Evolutionary conservation across 2,113 vertebrate species (phyloP).

Genomic region (Sturnus vulgaris): DNA sequence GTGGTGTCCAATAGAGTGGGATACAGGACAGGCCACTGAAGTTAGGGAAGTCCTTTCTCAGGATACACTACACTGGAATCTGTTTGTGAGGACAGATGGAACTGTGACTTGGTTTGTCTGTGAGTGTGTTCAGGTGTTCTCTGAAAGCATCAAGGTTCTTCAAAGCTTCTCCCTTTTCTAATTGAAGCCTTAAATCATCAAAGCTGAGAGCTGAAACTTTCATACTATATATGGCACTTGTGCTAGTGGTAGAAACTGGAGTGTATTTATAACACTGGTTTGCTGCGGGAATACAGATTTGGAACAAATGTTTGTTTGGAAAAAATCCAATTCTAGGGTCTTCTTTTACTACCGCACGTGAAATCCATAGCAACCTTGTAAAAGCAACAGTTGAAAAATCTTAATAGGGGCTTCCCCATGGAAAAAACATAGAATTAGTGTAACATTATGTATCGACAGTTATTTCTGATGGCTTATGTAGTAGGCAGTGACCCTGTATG

Average conservation of each 20-base stretch:
- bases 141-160: background rate
- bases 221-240: constrained; percentile 51
- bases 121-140: background rate
- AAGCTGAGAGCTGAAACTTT: constrained; percentile 13
- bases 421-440: background rate
- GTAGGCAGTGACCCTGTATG: background rate
- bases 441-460: background rate
- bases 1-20: background rate
- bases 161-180: background rate
- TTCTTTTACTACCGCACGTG: background rate
- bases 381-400: background rate
- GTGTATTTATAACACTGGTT: constrained; percentile 39
- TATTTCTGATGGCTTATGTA: background rate
- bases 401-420: background rate
- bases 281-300: background rate
- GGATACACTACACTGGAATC: background rate
- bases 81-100: background rate
- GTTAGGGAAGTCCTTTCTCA: background rate
- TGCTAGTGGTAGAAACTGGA: background rate
- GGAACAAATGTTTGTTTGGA: constrained; percentile 43
- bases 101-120: background rate
- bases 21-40: background rate
- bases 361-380: background rate
- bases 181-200: background rate
- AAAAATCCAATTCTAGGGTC: constrained; percentile 3